Evolutionary conservation across 2,113 vertebrate genomes (phyloP).

Genomic region (Irena cyanogastra): DNA sequence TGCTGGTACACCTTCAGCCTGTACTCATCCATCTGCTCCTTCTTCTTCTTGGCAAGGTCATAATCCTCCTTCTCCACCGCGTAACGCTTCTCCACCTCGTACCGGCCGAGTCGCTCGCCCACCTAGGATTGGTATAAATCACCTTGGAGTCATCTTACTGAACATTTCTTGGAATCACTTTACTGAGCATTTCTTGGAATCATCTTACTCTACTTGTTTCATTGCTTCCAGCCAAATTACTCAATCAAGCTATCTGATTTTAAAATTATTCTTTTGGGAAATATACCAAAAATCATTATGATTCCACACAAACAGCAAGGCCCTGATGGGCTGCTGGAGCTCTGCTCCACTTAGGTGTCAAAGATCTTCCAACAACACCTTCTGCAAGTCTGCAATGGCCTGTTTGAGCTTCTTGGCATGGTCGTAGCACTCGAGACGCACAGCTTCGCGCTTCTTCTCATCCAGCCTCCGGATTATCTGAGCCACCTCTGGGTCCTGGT

Average conservation of each 20-base stretch:
- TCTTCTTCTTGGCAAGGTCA: constrained; percentile 88
- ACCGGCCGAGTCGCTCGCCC: constrained; percentile 86
- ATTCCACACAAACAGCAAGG: background rate
- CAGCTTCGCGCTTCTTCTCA: constrained; percentile 83
- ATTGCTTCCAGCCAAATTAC: background rate
- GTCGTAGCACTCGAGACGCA: constrained; percentile 80
- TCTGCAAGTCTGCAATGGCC: constrained; percentile 92
- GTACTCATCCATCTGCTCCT: constrained; percentile 88
- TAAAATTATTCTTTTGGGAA: background rate
- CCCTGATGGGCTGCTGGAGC: too few relatives aligned
- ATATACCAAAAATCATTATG: fast-evolving
- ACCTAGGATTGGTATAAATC: constrained; percentile 69
- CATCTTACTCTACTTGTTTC: background rate
- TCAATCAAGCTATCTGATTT: background rate
- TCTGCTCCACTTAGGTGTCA: background rate
- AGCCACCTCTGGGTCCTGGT: constrained; percentile 93
- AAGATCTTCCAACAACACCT: constrained; percentile 67
- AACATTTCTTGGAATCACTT: background rate
- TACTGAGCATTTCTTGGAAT: background rate
- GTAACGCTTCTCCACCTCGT: constrained; percentile 88
- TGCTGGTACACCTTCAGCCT: constrained; percentile 86
- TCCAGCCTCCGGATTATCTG: constrained; percentile 88
- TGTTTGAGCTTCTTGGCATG: constrained; percentile 90
- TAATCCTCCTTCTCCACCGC: constrained; percentile 93
- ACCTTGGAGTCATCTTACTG: background rate